These are phyloP conservation scores for Thryonomys swinderianus DNA, from an alignment of 2,113 vertebrate genomes.

Conservation along the genomic window DNA sequence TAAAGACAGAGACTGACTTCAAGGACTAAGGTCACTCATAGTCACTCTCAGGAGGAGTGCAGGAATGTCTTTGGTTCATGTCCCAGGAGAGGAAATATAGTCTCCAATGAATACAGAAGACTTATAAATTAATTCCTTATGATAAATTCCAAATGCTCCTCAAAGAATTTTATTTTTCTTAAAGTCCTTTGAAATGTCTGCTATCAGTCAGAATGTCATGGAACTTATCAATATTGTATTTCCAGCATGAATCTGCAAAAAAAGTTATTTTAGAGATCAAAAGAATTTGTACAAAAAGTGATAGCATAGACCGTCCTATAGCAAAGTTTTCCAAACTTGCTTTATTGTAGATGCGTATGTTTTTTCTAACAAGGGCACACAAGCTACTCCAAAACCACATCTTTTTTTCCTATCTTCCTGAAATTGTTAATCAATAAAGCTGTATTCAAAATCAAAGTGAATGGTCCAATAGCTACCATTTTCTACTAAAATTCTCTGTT, in stretches of 20 bases:
- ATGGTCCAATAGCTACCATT: neutral
- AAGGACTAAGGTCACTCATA: neutral
- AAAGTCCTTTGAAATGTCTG: slow-evolving; percentile 65
- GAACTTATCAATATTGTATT: slow-evolving; percentile 75
- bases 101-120: slow-evolving; percentile 28
- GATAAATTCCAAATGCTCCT: slow-evolving; percentile 73
- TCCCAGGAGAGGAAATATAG: slow-evolving; percentile 6
- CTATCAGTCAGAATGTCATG: slow-evolving; percentile 63
- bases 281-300: slow-evolving; percentile 18
- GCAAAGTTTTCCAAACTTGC: neutral
- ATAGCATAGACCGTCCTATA: neutral
- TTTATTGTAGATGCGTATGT: neutral
- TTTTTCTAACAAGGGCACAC: neutral
- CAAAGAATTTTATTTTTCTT: slow-evolving; percentile 72
- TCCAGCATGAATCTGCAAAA: slow-evolving; percentile 56
- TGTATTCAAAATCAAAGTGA: slow-evolving; percentile 9
- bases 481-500: neutral
- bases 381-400: neutral
- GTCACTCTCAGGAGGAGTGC: neutral
- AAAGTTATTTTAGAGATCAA: slow-evolving; percentile 62
- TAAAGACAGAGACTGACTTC: neutral
- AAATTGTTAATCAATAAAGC: neutral
- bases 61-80: neutral
- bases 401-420: neutral
- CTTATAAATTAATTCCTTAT: slow-evolving; percentile 77